Evolutionary conservation across 2,888 invertebrate genomes (phyloP).

Genomic region (Neria commutata): DNA sequence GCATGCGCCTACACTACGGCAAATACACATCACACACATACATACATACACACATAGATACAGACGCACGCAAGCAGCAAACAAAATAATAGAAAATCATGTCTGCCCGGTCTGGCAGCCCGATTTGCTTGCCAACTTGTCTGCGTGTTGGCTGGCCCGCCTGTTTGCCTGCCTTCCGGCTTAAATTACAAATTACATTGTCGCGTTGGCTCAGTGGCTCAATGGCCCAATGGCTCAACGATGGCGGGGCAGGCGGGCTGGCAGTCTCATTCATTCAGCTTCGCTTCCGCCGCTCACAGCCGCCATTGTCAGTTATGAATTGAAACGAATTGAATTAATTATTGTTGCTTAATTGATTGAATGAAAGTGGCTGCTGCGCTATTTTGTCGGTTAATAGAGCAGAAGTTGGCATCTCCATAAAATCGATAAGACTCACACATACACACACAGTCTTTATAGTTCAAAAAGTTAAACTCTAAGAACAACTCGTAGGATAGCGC

Average conservation of each 20-base stretch:
- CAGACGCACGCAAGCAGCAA: neutral
- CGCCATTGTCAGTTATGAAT: neutral
- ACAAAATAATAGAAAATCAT: neutral
- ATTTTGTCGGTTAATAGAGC: neutral
- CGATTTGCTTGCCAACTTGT: no score
- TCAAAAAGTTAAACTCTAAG: no score
- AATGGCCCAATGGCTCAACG: no score
- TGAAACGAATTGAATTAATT: slow-evolving; percentile 55
- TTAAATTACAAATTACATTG: no score
- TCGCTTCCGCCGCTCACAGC: neutral
- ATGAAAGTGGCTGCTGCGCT: slow-evolving; percentile 8
- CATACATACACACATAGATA: neutral
- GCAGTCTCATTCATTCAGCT: no score
- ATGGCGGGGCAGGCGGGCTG: neutral
- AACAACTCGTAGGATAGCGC: no score
- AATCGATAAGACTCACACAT: neutral
- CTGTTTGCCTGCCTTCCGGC: neutral
- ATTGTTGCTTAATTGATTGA: slow-evolving; percentile 59
- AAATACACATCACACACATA: neutral
- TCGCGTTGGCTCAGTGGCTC: no score
- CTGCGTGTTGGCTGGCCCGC: neutral
- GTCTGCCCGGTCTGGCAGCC: no score
- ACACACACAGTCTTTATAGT: no score
- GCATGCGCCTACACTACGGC: no score
- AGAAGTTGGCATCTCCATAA: neutral